Conservation (phyloP, 2,888 invertebrate species). For the Dasysyrphus albostriatus region DNA sequence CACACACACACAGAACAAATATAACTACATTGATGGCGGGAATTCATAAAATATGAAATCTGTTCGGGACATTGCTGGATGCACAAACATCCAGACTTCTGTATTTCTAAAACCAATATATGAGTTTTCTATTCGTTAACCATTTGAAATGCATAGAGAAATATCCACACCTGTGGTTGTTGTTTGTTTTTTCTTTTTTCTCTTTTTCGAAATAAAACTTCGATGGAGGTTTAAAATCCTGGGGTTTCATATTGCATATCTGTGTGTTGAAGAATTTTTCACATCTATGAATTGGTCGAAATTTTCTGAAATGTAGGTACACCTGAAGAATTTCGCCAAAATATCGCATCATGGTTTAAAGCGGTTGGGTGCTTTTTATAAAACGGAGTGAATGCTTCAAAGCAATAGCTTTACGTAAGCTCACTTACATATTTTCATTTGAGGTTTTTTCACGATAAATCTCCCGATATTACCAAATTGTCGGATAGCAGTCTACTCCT, state of each 20-base stretch:
- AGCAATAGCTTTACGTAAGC: too few species aligned
- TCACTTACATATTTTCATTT: too few species aligned
- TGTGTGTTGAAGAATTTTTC: conserved; percentile 6
- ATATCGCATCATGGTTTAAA: background rate
- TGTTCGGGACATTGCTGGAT: conserved; percentile 50
- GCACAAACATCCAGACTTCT: conserved; percentile 44
- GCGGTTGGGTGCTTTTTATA: too few species aligned
- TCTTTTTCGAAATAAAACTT: background rate
- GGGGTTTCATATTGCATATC: background rate
- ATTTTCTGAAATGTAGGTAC: background rate
- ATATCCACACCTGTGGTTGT: conserved; percentile 64
- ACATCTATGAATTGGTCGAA: conserved; percentile 9
- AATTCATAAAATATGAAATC: conserved; percentile 72
- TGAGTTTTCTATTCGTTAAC: conserved; percentile 27
- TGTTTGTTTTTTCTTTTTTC: background rate
- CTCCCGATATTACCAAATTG: too few species aligned
- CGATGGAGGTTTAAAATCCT: conserved; percentile 11
- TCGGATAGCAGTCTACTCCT: too few species aligned
- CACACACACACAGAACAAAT: background rate
- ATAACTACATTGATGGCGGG: background rate
- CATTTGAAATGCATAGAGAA: conserved; percentile 63
- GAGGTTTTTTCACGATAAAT: too few species aligned
- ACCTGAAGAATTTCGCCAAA: conserved; percentile 34
- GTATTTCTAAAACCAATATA: conserved; percentile 37
- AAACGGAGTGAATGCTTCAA: too few species aligned